Percentiles rank a stretch among this genome's conserved stretches.
Evolutionary conservation across 2,888 invertebrate genomes (phyloP).

Genomic region (Embidobia sp.): DNA sequence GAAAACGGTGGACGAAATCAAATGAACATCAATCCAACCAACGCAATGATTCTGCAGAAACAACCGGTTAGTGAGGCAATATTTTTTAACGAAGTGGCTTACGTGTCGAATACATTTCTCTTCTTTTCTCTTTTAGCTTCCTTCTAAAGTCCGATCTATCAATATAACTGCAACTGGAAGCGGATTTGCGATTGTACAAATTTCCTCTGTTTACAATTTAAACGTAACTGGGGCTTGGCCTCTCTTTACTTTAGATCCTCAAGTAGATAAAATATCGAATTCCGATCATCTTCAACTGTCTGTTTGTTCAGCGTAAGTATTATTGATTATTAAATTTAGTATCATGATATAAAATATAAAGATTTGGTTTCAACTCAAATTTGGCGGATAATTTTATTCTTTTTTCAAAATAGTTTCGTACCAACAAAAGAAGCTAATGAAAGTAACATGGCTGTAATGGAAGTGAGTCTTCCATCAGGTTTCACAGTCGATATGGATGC

Average conservation of each 20-base stretch:
- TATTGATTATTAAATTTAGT: too few species aligned
- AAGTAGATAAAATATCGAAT: constrained; percentile 91
- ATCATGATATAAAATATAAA: too few species aligned
- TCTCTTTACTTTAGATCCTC: constrained; percentile 92
- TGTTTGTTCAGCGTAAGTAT: constrained; percentile 88
- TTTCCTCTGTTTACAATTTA: constrained; percentile 91
- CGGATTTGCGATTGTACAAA: constrained; percentile 90
- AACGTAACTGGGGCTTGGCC: constrained; percentile 95
- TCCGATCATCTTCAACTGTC: constrained; percentile 90
- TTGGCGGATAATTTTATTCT: too few species aligned
- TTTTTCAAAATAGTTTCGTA: constrained; percentile 84
- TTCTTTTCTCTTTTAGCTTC: constrained; percentile 79
- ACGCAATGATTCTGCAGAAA: constrained; percentile 91
- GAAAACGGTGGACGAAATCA: constrained; percentile 83
- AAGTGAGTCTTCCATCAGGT: constrained; percentile 95
- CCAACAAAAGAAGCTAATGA: constrained; percentile 85
- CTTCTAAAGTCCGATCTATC: constrained; percentile 84
- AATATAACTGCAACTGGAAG: constrained; percentile 90
- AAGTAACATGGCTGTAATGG: constrained; percentile 95
- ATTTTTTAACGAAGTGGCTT: not conserved
- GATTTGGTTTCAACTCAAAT: too few species aligned
- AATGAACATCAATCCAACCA: constrained; percentile 89
- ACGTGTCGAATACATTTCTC: too few species aligned
- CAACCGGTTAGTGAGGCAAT: constrained; percentile 84
- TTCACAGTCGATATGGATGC: constrained; percentile 91